These are phyloP conservation scores for Dreissena rostriformis DNA, from an alignment of 1,140 invertebrate genomes.

Conservation along the genomic window DNA sequence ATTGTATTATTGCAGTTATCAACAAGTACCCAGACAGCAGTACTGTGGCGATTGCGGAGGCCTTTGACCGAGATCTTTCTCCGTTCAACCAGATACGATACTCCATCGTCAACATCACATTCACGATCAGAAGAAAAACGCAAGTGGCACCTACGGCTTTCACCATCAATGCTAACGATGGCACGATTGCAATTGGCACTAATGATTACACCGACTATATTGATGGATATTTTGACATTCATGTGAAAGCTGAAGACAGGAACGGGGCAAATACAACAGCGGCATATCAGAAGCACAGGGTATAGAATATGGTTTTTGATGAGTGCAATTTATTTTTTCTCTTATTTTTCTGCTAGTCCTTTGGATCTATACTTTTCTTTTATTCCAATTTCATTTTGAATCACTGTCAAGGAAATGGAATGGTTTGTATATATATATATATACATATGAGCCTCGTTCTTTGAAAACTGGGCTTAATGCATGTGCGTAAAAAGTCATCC, in stretches of 20 bases:
- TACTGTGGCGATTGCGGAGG: constrained; percentile 42
- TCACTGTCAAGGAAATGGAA: too few relatives aligned
- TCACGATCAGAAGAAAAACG: constrained; percentile 7
- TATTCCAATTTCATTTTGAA: too few relatives aligned
- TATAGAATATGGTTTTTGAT: constrained; percentile 9
- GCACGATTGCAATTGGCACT: constrained; percentile 40
- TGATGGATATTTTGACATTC: constrained; percentile 60
- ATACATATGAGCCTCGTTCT: too few relatives aligned
- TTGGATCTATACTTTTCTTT: too few relatives aligned
- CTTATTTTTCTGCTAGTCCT: neutral
- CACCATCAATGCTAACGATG: constrained; percentile 55
- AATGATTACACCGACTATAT: constrained; percentile 55
- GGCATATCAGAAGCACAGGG: constrained; percentile 46
- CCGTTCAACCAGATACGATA: constrained; percentile 56
- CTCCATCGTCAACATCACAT: constrained; percentile 56
- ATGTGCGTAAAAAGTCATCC: too few relatives aligned
- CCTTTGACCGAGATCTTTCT: constrained; percentile 54
- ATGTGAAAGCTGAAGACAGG: constrained; percentile 55
- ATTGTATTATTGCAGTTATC: constrained; percentile 46
- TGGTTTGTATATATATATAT: too few relatives aligned
- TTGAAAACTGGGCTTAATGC: too few relatives aligned
- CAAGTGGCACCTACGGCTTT: constrained; percentile 57
- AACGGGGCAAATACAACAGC: constrained; percentile 28
- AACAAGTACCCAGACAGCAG: constrained; percentile 20
- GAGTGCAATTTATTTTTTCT: too few relatives aligned